These are phyloP conservation scores for Amaurobius ferox DNA, from an alignment of 2,888 invertebrate genomes.

Conservation along the genomic window DNA sequence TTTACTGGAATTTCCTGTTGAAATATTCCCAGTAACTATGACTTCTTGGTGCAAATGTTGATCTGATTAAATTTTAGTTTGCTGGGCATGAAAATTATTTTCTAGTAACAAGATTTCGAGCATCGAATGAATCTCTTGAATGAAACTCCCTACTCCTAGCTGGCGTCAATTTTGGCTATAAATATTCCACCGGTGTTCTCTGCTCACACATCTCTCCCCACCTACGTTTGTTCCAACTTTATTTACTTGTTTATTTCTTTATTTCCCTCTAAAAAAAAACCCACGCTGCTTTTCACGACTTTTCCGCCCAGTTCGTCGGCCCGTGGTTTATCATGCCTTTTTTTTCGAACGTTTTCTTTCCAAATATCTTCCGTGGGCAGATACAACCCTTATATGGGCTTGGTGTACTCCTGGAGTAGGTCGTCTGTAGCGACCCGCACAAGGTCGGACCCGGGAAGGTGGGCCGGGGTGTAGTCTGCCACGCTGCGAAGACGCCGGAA, in stretches of 20 bases:
- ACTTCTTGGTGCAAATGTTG: no score
- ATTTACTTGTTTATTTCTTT: conserved; percentile 17
- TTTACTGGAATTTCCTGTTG: no score
- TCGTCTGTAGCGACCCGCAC: conserved; percentile 2
- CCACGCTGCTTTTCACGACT: conserved; percentile 9
- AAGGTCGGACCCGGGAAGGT: conserved; percentile 1
- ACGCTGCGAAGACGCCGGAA: background rate
- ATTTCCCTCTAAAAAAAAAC: background rate
- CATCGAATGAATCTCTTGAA: background rate
- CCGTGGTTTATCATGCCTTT: conserved; percentile 9
- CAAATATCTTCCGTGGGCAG: conserved; percentile 10
- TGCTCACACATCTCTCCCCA: background rate
- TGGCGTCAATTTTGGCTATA: background rate
- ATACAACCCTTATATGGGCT: conserved; percentile 46
- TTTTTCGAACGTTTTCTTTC: background rate
- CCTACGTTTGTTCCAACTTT: conserved; percentile 1
- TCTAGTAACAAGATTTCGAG: no score
- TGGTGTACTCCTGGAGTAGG: conserved; percentile 31
- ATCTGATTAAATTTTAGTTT: no score
- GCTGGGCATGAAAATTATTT: no score
- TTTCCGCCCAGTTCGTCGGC: conserved; percentile 29
- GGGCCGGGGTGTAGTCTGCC: background rate
- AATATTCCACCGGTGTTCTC: conserved; percentile 5
- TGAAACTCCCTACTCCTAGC: background rate
- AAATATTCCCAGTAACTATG: no score